Evolutionary conservation across 2,888 invertebrate genomes (phyloP), one percentile per base, ranked within the genome.

Genomic region (Drosophila anomelani): DNA sequence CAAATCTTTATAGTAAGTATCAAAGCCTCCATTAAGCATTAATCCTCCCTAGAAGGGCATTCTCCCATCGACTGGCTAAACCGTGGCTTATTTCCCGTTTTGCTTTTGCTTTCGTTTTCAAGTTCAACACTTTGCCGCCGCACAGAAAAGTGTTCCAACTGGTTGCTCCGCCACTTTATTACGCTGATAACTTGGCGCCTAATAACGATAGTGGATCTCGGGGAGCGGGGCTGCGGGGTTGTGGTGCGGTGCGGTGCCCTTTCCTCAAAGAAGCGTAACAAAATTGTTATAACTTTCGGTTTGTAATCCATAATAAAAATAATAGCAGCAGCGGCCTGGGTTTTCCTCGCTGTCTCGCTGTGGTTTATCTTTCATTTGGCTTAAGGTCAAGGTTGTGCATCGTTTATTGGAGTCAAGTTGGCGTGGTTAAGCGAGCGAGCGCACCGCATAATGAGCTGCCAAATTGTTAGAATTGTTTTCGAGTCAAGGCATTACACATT

Each of bases 231-330:
- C n/a, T n/a, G 46, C 13, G 12, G 47, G 29, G 8, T 4, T 60
- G 69, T 0, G 56, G 39, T 53, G 4, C 12, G 23, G 61, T 66
- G 76, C 75, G 47, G 73, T 58, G 76, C 76, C 76, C 81, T 84
- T 90, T 88, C 85, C 80, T 89, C 79, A 89, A 88, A 90, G 80
- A 90, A 83, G 85, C 90, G 89, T 89, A 90, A 88, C 90, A 83
- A 89, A 82, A 89, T 85, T 86, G 83, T 87, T 85, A 87, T 85
- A 80, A 89, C 87, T 89, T 80, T 75, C 69, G 75, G 76, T 66
- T 79, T 75, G 80, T 85, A 81, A 72, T 76, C 79, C 68, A 75
- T 81, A 84, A 81, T 85, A 85, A 79, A 75, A 75, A 49, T 46
- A 46, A 80, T 80, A 69, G 69, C 68, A 77, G 70, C 63, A 57